Evolutionary conservation across 2,113 vertebrate species (phyloP), one percentile per base, ranked within the genome.

Genomic region (Pao palembangensis): DNA sequence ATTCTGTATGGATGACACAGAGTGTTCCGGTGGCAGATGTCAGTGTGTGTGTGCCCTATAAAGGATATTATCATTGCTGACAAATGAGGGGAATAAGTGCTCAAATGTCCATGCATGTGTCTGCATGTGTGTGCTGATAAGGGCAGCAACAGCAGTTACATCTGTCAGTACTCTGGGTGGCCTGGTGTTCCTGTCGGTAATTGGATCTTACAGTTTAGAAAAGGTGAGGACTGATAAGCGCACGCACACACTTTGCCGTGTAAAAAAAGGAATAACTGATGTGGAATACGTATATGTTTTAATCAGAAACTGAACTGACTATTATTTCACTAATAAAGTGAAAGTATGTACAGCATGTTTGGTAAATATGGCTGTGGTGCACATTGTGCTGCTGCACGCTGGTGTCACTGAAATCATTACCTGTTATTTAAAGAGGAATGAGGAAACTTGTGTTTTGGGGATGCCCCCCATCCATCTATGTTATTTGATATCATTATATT

Each of bases 91-190:
- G 72, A 54, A 61, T 65, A 64, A 18, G 47, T 64, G 58, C 56
- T 61, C 42, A 61, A 56, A 8, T 64, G 34, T 51, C 51, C 23
- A 52, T 55, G 69, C 71, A 79, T 64, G 70, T 72, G 46, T 67
- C 44, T 53, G 23, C 46, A 18, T 57, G 43, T 64, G 60, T 49
- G 52, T 86, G 79, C 71, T 83, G 81, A 89, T 87, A 83, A 76
- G 82, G 83, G 88, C 19, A 71, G 75, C 57, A 73, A 71, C 58
- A 73, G 82, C 73, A 78, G 71, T 57, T 74, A 74, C 80, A 76
- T 85, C 79, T 89, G 88, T 90, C 87, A 85, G 73, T 88, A 61
- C 59, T 64, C 61, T 88, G 89, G 86, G 88, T 89, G 89, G 88
- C 86, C 87, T 76, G 64, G 54, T 80, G 72, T 88, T 90, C 85